phyloP scores from a whole-genome alignment of 2,113 vertebrate genomes.

The Takifugu bimaculatus region DNA sequence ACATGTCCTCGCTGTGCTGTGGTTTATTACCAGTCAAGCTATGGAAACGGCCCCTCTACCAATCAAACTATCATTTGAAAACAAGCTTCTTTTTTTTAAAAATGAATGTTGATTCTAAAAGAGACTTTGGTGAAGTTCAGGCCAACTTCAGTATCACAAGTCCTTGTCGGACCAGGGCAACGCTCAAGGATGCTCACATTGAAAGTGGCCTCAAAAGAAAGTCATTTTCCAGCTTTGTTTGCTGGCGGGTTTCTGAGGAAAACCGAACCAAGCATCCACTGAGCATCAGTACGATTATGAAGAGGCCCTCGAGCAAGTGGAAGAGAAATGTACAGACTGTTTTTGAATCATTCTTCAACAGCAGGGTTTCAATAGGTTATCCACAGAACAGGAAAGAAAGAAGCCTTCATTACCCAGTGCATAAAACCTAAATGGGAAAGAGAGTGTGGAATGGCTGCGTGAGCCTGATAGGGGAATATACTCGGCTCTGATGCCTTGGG shows the following conservation, averaged over 20 bases:
- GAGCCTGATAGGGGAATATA: constrained; percentile 58
- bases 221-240: neutral
- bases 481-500: constrained; percentile 65
- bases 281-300: constrained; percentile 11
- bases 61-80: too few relatives aligned
- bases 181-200: too few relatives aligned
- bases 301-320: constrained; percentile 11
- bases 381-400: constrained; percentile 48
- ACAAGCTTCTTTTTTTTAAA: too few relatives aligned
- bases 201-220: too few relatives aligned
- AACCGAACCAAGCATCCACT: neutral
- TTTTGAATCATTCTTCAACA: constrained; percentile 56
- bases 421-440: constrained; percentile 61
- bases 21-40: too few relatives aligned
- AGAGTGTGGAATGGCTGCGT: constrained; percentile 61
- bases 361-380: constrained; percentile 63
- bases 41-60: too few relatives aligned
- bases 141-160: too few relatives aligned
- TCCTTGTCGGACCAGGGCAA: too few relatives aligned
- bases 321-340: constrained; percentile 41
- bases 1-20: too few relatives aligned
- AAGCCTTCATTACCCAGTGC: constrained; percentile 55
- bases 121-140: too few relatives aligned
- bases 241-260: constrained; percentile 7
- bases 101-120: too few relatives aligned